Evolutionary conservation across 2,888 invertebrate genomes (phyloP).

Genomic region (Saturnia pavonia): DNA sequence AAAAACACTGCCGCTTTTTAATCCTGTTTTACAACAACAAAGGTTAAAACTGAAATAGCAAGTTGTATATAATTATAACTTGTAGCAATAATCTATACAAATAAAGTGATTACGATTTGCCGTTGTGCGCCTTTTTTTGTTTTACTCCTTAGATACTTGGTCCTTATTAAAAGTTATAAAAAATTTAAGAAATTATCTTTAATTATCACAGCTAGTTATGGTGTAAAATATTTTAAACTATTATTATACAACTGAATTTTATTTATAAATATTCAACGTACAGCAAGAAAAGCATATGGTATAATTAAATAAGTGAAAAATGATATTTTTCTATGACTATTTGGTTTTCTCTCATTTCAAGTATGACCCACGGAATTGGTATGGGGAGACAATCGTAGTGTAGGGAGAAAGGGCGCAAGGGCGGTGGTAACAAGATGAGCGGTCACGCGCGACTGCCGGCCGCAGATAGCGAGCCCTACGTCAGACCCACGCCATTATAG

Average conservation of each 20-base stretch:
- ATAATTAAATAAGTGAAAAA: too few relatives aligned
- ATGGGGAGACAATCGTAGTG: neutral
- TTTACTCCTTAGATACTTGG: too few relatives aligned
- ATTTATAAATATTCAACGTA: neutral
- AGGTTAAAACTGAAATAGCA: neutral
- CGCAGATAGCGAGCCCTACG: slow-evolving; percentile 53
- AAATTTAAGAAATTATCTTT: too few relatives aligned
- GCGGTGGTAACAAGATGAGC: slow-evolving; percentile 67
- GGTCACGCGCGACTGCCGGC: slow-evolving; percentile 66
- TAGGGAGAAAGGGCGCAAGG: slow-evolving; percentile 25
- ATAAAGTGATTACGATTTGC: too few relatives aligned
- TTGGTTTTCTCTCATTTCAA: neutral
- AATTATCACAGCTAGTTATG: too few relatives aligned
- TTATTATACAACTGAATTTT: too few relatives aligned
- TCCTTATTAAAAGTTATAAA: too few relatives aligned
- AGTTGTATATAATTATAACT: too few relatives aligned
- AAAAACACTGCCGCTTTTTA: neutral
- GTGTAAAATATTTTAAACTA: too few relatives aligned
- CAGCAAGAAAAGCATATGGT: neutral
- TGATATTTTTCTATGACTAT: neutral
- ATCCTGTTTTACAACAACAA: neutral
- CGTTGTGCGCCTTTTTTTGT: too few relatives aligned
- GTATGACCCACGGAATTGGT: neutral
- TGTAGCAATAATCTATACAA: neutral
- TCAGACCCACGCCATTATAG: slow-evolving; percentile 38